Percentiles rank a stretch among this genome's conserved stretches.
phyloP scores from a whole-genome alignment of 2,888 invertebrate genomes.

The Callinectes sapidus region DNA sequence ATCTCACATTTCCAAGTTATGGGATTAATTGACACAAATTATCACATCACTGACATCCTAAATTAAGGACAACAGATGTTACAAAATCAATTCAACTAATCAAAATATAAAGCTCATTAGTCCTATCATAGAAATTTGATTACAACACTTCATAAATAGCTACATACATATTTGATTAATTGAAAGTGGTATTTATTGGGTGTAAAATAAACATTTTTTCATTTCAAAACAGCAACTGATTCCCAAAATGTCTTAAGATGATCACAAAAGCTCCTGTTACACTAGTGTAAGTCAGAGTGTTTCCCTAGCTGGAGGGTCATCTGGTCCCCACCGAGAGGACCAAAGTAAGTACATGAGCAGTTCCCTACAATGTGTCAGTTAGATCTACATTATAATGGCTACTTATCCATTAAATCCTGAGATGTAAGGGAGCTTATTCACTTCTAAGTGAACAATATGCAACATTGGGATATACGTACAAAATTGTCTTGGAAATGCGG shows the following conservation, averaged over 20 bases:
- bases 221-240: constrained; percentile 7
- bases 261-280: constrained; percentile 48
- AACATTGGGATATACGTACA: constrained; percentile 71
- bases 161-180: constrained; percentile 37
- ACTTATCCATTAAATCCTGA: constrained; percentile 71
- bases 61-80: neutral
- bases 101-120: constrained; percentile 21
- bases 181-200: constrained; percentile 16
- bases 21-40: neutral
- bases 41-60: constrained; percentile 8
- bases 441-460: constrained; percentile 67
- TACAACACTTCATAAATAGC: constrained; percentile 37
- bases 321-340: constrained; percentile 63
- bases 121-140: constrained; percentile 26
- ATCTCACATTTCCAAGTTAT: neutral
- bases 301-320: constrained; percentile 64
- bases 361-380: constrained; percentile 69
- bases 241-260: constrained; percentile 31
- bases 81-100: neutral
- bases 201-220: neutral
- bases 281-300: constrained; percentile 55
- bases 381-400: constrained; percentile 69
- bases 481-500: constrained; percentile 70
- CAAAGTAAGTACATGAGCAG: constrained; percentile 69
- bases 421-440: constrained; percentile 71